These are phyloP conservation scores for Cettia cetti DNA, from an alignment of 2,113 vertebrate genomes.

Conservation along the genomic window DNA sequence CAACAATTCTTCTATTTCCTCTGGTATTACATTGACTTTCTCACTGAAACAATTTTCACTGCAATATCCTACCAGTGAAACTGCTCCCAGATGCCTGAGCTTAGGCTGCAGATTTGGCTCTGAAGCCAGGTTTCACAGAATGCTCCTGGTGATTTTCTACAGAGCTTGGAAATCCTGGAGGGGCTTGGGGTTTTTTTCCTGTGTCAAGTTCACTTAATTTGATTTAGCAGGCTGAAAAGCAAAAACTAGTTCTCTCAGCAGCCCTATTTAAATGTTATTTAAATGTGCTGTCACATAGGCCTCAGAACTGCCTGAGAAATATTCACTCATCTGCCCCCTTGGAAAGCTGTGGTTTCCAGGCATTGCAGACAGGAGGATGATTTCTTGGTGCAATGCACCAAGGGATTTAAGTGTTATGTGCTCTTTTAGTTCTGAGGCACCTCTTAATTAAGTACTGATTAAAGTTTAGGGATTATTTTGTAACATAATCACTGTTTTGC, in stretches of 20 bases:
- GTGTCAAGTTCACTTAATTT: not conserved
- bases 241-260: not conserved
- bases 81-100: not conserved
- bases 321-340: not conserved
- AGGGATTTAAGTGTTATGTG: not conserved
- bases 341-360: not conserved
- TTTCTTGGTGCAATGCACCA: conserved; percentile 8
- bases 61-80: not conserved
- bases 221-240: not conserved
- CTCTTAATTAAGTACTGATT: not conserved
- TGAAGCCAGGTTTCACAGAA: not conserved
- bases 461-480: not conserved
- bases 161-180: not conserved
- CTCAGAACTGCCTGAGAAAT: not conserved
- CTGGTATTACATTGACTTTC: not conserved
- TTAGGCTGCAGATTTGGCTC: not conserved
- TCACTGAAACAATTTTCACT: not conserved
- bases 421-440: not conserved
- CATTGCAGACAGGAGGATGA: not conserved
- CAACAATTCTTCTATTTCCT: not conserved
- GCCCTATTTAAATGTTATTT: not conserved
- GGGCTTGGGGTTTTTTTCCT: not conserved
- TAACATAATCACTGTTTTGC: not conserved
- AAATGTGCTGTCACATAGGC: not conserved
- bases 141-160: not conserved